Evolutionary conservation across 2,888 invertebrate genomes (phyloP).

Genomic region (Philereme transversata): DNA sequence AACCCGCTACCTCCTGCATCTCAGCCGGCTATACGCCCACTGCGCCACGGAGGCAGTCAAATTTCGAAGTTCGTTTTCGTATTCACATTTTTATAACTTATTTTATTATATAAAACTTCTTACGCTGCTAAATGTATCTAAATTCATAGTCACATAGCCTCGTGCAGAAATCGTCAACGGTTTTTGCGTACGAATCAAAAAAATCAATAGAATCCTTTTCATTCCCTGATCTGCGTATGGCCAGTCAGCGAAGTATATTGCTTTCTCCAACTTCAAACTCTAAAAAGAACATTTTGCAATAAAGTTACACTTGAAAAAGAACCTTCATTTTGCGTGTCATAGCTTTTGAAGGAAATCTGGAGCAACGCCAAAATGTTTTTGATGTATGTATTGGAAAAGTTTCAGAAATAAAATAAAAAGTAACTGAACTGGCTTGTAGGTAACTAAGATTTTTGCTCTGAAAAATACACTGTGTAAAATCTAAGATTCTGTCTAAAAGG

Average conservation of each 20-base stretch:
- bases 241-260: slow-evolving; percentile 68
- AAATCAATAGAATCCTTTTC: slow-evolving; percentile 59
- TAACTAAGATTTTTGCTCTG: neutral
- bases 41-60: too few species aligned
- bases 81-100: too few species aligned
- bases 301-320: neutral
- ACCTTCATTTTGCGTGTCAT: slow-evolving; percentile 2
- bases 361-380: slow-evolving; percentile 10
- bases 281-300: slow-evolving; percentile 41
- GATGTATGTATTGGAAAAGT: slow-evolving; percentile 20
- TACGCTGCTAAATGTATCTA: slow-evolving; percentile 67
- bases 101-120: slow-evolving; percentile 34
- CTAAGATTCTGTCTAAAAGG: too few species aligned
- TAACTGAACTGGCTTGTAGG: neutral
- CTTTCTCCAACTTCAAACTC: slow-evolving; percentile 59
- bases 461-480: too few species aligned
- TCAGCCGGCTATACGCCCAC: too few species aligned
- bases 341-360: neutral
- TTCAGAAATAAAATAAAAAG: neutral
- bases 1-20: too few species aligned
- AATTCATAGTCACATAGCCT: slow-evolving; percentile 67
- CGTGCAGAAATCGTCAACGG: slow-evolving; percentile 66
- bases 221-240: slow-evolving; percentile 55
- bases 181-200: slow-evolving; percentile 64
- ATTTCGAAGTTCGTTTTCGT: too few species aligned